Evolutionary conservation across 2,113 vertebrate genomes (phyloP).

Genomic region (Chloroceryle aenea): DNA sequence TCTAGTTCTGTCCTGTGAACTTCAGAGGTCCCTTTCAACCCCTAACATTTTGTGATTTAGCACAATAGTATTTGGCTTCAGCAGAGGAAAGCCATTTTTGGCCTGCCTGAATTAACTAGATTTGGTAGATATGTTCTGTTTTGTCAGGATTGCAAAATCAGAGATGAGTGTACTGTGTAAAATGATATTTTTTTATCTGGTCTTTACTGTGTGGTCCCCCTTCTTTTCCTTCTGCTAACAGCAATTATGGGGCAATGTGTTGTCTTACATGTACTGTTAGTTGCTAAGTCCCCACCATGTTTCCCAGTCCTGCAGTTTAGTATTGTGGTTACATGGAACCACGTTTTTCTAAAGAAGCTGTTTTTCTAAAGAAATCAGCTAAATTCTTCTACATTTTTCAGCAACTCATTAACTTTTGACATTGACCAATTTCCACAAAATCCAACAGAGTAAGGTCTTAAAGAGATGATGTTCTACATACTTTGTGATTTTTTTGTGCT

Average conservation of each 20-base stretch:
- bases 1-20: too few species aligned
- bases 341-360: neutral
- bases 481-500: neutral
- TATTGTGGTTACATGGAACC: neutral
- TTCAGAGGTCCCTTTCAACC: too few species aligned
- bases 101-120: neutral
- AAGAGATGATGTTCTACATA: neutral
- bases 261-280: neutral
- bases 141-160: neutral
- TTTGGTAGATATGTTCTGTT: neutral
- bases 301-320: neutral
- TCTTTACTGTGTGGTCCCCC: neutral
- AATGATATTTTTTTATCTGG: neutral
- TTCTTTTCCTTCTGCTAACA: neutral
- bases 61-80: neutral
- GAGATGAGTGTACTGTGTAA: neutral
- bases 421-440: neutral
- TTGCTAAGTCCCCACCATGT: neutral
- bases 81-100: neutral
- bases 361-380: neutral
- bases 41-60: neutral
- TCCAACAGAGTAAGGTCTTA: neutral
- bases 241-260: neutral
- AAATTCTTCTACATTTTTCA: neutral
- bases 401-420: neutral